These are phyloP conservation scores for Cerceris rybyensis DNA, from an alignment of 2,888 invertebrate genomes.

Conservation along the genomic window DNA sequence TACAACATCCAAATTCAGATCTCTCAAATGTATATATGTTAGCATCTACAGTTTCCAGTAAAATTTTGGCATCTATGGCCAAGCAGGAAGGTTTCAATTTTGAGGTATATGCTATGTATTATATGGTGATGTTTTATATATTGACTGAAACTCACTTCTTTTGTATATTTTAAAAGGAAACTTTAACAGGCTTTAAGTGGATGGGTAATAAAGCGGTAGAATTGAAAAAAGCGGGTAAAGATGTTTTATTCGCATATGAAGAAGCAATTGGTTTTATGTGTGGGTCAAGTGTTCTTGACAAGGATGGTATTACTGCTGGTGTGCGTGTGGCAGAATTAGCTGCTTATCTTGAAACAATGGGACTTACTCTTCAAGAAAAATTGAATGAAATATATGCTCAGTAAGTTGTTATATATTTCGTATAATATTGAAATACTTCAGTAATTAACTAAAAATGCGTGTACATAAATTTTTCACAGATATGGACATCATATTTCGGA, in stretches of 20 bases:
- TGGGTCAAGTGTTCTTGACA: conserved; percentile 93
- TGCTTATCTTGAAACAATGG: conserved; percentile 86
- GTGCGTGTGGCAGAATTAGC: conserved; percentile 90
- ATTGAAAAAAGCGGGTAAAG: conserved; percentile 87
- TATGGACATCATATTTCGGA: conserved; percentile 95
- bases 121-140: conserved; percentile 7
- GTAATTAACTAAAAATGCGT: background rate
- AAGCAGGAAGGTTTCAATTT: conserved; percentile 89
- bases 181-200: conserved; percentile 99
- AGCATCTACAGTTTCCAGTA: conserved; percentile 98
- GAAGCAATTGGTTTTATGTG: conserved; percentile 99
- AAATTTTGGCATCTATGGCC: conserved; percentile 93
- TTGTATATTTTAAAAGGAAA: conserved; percentile 85
- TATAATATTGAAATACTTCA: background rate
- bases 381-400: conserved; percentile 89
- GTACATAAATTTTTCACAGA: conserved; percentile 75
- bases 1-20: conserved; percentile 81
- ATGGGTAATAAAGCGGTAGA: conserved; percentile 95
- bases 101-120: conserved; percentile 79
- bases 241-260: conserved; percentile 96
- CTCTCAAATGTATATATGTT: conserved; percentile 90
- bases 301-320: conserved; percentile 97
- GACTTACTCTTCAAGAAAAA: conserved; percentile 85
- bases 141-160: conserved; percentile 1
- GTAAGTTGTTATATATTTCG: conserved; percentile 78